Conservation (phyloP, 2,888 invertebrate genomes). For the Metellina segmentata region DNA sequence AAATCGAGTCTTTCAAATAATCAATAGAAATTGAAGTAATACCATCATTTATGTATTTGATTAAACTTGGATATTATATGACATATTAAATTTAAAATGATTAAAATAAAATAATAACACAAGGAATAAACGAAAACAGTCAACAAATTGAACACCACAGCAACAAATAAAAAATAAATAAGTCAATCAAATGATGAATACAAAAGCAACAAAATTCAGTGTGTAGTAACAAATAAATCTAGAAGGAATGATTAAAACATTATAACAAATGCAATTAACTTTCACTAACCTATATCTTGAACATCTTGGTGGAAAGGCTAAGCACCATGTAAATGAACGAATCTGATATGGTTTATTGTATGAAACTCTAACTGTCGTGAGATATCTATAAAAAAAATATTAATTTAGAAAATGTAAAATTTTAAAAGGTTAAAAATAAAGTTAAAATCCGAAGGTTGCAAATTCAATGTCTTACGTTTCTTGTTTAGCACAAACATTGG, state of each 20-base stretch:
- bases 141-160: background rate
- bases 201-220: too few species aligned
- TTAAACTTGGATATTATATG: too few species aligned
- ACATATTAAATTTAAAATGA: too few species aligned
- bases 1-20: too few species aligned
- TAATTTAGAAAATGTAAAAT: background rate
- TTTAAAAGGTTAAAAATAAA: background rate
- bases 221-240: too few species aligned
- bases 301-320: slow-evolving; percentile 91
- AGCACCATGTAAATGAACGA: slow-evolving; percentile 91
- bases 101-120: too few species aligned
- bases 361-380: slow-evolving; percentile 88
- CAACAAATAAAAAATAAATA: too few species aligned
- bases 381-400: slow-evolving; percentile 85
- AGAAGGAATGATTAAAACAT: too few species aligned
- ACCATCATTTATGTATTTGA: too few species aligned
- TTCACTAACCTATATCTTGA: slow-evolving; percentile 89
- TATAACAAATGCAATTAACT: too few species aligned
- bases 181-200: too few species aligned
- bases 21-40: too few species aligned
- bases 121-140: slow-evolving; percentile 17
- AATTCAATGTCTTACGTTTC: slow-evolving; percentile 74
- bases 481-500: slow-evolving; percentile 78
- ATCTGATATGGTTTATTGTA: slow-evolving; percentile 92
- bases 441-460: background rate